A percentile compares a stretch with the other conserved stretches of the same genome.
phyloP scores from a whole-genome alignment of 2,113 vertebrate species.

The Psittacus erithacus region DNA sequence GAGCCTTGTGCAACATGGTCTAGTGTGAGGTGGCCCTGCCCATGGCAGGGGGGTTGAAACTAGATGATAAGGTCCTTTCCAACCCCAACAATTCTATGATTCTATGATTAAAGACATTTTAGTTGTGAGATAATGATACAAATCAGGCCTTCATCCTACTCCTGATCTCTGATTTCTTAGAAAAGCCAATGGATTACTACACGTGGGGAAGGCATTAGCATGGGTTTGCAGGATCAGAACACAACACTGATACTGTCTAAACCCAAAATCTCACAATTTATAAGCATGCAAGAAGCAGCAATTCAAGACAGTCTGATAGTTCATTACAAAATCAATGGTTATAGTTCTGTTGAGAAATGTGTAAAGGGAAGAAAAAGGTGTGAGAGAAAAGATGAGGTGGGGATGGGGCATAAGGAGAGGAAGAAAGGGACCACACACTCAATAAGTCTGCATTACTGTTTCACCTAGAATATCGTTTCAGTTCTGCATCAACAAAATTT shows the following conservation, averaged over 20 bases:
- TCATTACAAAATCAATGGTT: not conserved
- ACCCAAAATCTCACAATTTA: not conserved
- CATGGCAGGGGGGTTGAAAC: not conserved
- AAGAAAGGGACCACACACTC: not conserved
- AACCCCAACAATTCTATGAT: not conserved
- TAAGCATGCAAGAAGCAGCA: not conserved
- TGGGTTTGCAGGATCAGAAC: not conserved
- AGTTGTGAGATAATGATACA: not conserved
- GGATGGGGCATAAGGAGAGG: accelerated
- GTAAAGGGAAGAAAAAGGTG: not conserved
- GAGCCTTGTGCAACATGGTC: not conserved
- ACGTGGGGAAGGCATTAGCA: not conserved
- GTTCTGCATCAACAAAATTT: conserved; percentile 9
- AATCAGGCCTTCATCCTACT: not conserved
- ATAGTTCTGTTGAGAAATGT: not conserved
- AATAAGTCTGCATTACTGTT: not conserved
- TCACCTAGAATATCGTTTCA: not conserved
- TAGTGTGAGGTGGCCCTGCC: not conserved
- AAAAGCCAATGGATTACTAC: not conserved
- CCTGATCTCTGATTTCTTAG: not conserved
- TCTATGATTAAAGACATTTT: not conserved
- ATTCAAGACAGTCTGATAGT: not conserved
- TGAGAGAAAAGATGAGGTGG: not conserved
- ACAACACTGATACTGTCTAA: not conserved
- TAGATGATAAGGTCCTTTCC: not conserved